Evolutionary conservation across 2,888 invertebrate species (phyloP).

Genomic region (Alloplasta piceator): DNA sequence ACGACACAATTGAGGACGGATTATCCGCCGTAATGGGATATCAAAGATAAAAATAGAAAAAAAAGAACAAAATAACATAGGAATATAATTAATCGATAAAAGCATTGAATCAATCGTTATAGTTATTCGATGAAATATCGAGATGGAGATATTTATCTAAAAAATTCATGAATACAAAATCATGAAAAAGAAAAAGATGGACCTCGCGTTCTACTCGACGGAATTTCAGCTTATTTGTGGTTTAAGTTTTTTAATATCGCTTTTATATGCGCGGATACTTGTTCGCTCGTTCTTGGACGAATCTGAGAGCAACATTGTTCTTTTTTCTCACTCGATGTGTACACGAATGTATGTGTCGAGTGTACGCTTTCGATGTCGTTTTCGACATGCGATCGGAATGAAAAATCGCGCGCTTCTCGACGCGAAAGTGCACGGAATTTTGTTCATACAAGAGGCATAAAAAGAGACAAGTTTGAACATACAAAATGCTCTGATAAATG

Average conservation of each 20-base stretch:
- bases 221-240: conserved; percentile 59
- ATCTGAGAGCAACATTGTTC: conserved; percentile 31
- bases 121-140: background rate
- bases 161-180: conserved; percentile 1
- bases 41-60: background rate
- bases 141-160: background rate
- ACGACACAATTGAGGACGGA: background rate
- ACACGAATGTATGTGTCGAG: conserved; percentile 2
- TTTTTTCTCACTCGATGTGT: conserved; percentile 7
- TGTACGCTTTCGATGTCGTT: conserved; percentile 63
- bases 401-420: conserved; percentile 40
- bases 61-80: background rate
- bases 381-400: conserved; percentile 64
- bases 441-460: conserved; percentile 30
- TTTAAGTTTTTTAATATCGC: conserved; percentile 43
- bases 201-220: conserved; percentile 48
- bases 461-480: background rate
- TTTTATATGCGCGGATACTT: conserved; percentile 15
- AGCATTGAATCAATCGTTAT: background rate
- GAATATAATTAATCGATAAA: background rate
- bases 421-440: conserved; percentile 36
- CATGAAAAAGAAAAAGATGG: conserved; percentile 26
- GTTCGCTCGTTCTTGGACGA: conserved; percentile 25
- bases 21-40: background rate
- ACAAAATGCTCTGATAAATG: background rate